Percentiles rank a stretch among this genome's conserved stretches.
Evolutionary conservation across 2,797 vertebrate species (phyloP).

Genomic region (Yasuhikotakia modesta): DNA sequence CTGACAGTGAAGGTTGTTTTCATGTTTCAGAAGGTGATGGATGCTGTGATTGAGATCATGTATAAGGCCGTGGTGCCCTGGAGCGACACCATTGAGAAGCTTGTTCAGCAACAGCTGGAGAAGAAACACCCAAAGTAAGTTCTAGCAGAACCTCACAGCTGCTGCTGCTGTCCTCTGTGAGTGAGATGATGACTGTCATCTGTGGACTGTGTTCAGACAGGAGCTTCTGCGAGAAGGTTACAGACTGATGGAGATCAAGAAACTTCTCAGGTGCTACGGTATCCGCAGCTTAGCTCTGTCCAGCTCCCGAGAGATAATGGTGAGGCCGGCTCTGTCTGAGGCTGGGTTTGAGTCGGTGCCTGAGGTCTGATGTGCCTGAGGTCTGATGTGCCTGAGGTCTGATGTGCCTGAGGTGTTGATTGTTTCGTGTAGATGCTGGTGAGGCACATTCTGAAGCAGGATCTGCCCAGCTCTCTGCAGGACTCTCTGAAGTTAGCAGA

Average conservation of each 20-base stretch:
- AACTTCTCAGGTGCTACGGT: slow-evolving; percentile 88
- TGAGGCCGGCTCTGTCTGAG: slow-evolving; percentile 61
- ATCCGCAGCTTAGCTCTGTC: slow-evolving; percentile 89
- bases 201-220: slow-evolving; percentile 73
- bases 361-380: too few species aligned
- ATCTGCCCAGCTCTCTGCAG: slow-evolving; percentile 83
- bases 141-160: too few species aligned
- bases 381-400: too few species aligned
- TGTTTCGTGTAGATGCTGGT: slow-evolving; percentile 78
- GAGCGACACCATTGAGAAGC: slow-evolving; percentile 87
- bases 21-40: slow-evolving; percentile 84
- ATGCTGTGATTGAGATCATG: slow-evolving; percentile 94
- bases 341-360: too few species aligned
- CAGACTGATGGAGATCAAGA: slow-evolving; percentile 93
- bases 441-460: slow-evolving; percentile 90
- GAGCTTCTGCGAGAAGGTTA: slow-evolving; percentile 91
- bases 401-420: too few species aligned
- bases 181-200: background rate
- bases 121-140: slow-evolving; percentile 92
- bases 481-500: slow-evolving; percentile 87
- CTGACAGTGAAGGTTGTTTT: background rate
- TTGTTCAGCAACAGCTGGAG: slow-evolving; percentile 88
- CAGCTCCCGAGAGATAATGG: slow-evolving; percentile 86
- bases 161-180: background rate
- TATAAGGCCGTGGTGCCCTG: slow-evolving; percentile 91